Percentiles rank a stretch among this genome's conserved stretches.
Evolutionary conservation across 2,113 vertebrate genomes (phyloP).

Genomic region (Orientallactaga bullata): DNA sequence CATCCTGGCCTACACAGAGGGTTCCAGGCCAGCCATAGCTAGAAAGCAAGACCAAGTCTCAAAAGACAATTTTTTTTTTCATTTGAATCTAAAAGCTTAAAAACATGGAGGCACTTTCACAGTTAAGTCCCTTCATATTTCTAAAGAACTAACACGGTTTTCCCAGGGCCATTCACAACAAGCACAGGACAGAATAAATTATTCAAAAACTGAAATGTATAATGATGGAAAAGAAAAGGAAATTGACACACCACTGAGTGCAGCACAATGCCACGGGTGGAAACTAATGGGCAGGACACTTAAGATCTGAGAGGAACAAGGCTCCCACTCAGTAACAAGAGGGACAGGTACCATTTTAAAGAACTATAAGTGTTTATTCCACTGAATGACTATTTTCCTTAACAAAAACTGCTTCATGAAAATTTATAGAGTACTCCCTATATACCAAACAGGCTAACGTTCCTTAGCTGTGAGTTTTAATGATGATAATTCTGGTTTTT

Average conservation of each 20-base stretch:
- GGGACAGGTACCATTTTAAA: neutral
- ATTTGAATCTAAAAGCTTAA: neutral
- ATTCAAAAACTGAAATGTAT: neutral
- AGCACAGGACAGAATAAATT: constrained; percentile 3
- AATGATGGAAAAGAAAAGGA: neutral
- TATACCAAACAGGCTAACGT: neutral
- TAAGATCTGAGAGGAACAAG: neutral
- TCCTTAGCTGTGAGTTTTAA: neutral
- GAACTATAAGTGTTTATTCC: neutral
- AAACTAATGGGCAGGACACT: neutral
- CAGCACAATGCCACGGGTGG: neutral
- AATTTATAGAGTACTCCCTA: neutral
- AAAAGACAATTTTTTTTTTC: neutral
- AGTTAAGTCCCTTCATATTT: constrained; percentile 25
- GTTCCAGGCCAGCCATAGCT: neutral
- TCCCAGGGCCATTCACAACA: neutral
- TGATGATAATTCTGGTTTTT: neutral
- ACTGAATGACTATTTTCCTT: neutral
- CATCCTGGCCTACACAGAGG: neutral
- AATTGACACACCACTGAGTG: neutral
- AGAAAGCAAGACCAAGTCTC: neutral
- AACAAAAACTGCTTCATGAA: constrained; percentile 30
- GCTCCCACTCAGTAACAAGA: neutral
- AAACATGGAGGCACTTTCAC: neutral
- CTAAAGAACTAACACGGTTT: neutral